Evolutionary conservation across 2,888 invertebrate species (phyloP).

Genomic region (Diachrysia chrysitis): DNA sequence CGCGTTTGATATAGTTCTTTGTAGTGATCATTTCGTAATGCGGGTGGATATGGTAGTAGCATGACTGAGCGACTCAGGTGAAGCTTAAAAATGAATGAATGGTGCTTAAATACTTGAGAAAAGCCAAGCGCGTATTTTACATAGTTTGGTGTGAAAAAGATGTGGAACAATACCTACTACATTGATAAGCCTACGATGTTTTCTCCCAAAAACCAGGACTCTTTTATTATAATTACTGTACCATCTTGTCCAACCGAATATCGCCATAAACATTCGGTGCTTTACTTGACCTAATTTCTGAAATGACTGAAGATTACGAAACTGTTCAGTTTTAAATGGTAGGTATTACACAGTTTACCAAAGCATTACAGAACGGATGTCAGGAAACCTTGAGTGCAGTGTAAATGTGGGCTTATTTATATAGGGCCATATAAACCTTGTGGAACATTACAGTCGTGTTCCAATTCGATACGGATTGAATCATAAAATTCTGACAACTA

Average conservation of each 20-base stretch:
- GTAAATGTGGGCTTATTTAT: slow-evolving; percentile 13
- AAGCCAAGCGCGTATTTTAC: slow-evolving; percentile 32
- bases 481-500: slow-evolving; percentile 18
- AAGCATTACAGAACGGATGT: slow-evolving; percentile 13
- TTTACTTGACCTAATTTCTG: not conserved
- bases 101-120: slow-evolving; percentile 29
- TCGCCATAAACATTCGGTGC: not conserved
- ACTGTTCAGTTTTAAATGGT: not conserved
- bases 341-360: not conserved
- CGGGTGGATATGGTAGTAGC: not conserved
- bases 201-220: not conserved
- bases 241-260: not conserved
- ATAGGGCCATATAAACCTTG: slow-evolving; percentile 9
- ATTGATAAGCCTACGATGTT: too few relatives aligned
- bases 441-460: slow-evolving; percentile 1
- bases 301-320: slow-evolving; percentile 6
- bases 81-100: slow-evolving; percentile 11
- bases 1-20: not conserved
- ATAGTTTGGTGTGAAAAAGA: not conserved
- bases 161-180: too few relatives aligned
- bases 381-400: slow-evolving; percentile 7
- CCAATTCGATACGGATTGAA: slow-evolving; percentile 7
- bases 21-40: not conserved
- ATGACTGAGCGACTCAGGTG: too few relatives aligned
- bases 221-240: not conserved